phyloP scores from a whole-genome alignment of 1,140 invertebrate species.

The Sweltsa coloradensis region DNA sequence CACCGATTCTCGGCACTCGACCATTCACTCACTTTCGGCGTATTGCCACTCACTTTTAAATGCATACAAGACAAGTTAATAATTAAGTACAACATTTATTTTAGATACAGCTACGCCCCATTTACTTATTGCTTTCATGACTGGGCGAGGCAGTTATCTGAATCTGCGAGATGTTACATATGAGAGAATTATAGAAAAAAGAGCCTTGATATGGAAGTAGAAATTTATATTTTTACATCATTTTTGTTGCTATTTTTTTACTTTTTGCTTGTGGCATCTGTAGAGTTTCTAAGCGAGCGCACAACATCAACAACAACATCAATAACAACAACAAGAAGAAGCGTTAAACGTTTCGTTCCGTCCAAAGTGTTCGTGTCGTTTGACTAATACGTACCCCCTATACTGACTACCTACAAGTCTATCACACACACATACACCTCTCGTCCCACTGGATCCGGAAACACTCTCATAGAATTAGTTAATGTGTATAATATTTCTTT shows the following conservation, averaged over 20 bases:
- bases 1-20: too few relatives aligned
- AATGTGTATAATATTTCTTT: too few relatives aligned
- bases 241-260: constrained; percentile 7
- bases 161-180: constrained; percentile 5
- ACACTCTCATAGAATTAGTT: too few relatives aligned
- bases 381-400: too few relatives aligned
- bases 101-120: constrained; percentile 9
- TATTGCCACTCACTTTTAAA: too few relatives aligned
- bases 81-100: constrained; percentile 11
- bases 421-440: too few relatives aligned
- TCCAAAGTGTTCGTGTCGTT: too few relatives aligned
- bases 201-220: constrained; percentile 12
- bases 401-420: too few relatives aligned
- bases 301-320: too few relatives aligned
- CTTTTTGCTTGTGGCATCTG: constrained; percentile 5
- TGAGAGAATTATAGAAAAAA: constrained; percentile 6
- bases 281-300: constrained; percentile 4
- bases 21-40: too few relatives aligned
- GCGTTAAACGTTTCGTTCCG: constrained; percentile 7
- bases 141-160: constrained; percentile 10
- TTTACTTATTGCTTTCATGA: constrained; percentile 11
- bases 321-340: constrained; percentile 4
- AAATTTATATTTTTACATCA: constrained; percentile 2
- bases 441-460: too few relatives aligned
- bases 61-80: constrained; percentile 7